Percentiles rank a stretch among this genome's conserved stretches.
Conservation (phyloP, 2,113 vertebrate species). For the Vireo altiloquus region DNA sequence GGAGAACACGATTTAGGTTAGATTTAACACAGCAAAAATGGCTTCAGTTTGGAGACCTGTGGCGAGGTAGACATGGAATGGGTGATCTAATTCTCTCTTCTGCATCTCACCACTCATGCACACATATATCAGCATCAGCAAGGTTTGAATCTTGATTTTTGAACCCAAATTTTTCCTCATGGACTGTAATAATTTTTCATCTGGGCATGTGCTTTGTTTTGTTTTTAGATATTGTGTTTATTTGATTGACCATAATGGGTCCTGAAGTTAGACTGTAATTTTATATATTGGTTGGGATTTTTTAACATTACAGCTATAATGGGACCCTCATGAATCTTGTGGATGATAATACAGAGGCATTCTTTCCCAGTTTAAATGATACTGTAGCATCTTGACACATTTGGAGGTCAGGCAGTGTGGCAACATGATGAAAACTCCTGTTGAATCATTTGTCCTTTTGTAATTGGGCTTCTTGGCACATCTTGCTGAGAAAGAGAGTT, state of each 20-base stretch:
- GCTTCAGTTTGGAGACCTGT: neutral
- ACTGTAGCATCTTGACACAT: neutral
- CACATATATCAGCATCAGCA: neutral
- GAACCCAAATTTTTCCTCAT: neutral
- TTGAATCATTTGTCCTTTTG: slow-evolving; percentile 40
- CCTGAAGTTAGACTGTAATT: neutral
- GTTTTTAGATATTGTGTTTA: neutral
- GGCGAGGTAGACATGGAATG: neutral
- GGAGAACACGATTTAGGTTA: neutral
- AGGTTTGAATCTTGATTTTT: neutral
- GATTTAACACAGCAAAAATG: neutral
- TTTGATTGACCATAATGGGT: neutral
- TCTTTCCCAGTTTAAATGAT: slow-evolving; percentile 26
- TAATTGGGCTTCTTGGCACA: slow-evolving; percentile 3
- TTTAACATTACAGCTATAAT: neutral
- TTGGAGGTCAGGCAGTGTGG: slow-evolving; percentile 18
- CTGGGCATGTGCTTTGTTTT: neutral
- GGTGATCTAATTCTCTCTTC: neutral
- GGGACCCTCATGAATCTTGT: neutral
- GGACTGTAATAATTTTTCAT: neutral
- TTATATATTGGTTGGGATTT: neutral
- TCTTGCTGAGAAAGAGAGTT: neutral
- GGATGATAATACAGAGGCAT: neutral
- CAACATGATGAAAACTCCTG: neutral
- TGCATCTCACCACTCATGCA: neutral